A percentile compares a stretch with the other conserved stretches of the same genome.
Conservation (phyloP, 2,113 vertebrate species). For the Bos taurus region ARS-UCD2.0 NC_037339.1:11945001-11945500, state of each 20-base stretch:
- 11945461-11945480: slow-evolving; percentile 1
- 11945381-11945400: background rate
- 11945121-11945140: background rate
- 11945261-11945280: slow-evolving; percentile 12
- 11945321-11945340: background rate
- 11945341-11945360: background rate
- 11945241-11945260: background rate
- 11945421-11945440: background rate
- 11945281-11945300: background rate
- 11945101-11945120: background rate
- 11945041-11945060: background rate
- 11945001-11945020: background rate
- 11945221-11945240: background rate
- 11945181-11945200: background rate
- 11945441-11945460: background rate
- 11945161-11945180: background rate
- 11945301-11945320: background rate
- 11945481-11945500: background rate
- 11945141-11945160: background rate
- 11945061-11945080: background rate
- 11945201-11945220: background rate
- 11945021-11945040: background rate
- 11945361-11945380: background rate
- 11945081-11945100: background rate
- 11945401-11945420: background rate